A percentile compares a stretch with the other conserved stretches of the same genome.
These are phyloP conservation scores for Pogona vitticeps DNA, from an alignment of 2,113 vertebrate species.

Conservation along the genomic window DNA sequence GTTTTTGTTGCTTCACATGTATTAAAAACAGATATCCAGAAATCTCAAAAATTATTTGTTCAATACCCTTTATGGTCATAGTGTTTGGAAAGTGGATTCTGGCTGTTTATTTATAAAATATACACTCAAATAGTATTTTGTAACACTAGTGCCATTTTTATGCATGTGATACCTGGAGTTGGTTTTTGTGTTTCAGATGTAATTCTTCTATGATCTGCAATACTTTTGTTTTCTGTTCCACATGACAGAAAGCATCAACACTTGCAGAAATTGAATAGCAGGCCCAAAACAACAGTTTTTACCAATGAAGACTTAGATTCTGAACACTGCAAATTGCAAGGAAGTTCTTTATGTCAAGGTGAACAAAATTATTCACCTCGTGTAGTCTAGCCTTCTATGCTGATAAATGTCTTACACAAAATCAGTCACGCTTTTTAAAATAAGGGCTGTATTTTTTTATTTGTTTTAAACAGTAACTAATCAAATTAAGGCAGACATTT, in stretches of 20 bases:
- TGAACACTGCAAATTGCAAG: too few relatives aligned
- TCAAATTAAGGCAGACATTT: not conserved
- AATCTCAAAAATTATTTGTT: not conserved
- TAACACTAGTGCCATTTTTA: not conserved
- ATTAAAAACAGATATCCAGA: not conserved
- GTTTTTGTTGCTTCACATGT: not conserved
- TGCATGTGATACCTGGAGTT: not conserved
- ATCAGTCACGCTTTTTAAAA: not conserved
- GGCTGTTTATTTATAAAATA: not conserved
- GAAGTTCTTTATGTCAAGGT: not conserved
- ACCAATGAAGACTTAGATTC: not conserved
- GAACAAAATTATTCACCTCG: not conserved
- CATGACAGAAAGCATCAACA: not conserved
- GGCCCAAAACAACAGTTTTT: not conserved
- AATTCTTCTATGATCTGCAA: not conserved
- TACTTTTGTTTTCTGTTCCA: not conserved
- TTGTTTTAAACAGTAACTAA: not conserved
- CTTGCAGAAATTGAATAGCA: not conserved
- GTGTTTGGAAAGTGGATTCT: not conserved
- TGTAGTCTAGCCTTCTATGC: not conserved
- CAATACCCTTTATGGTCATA: not conserved
- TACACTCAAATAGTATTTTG: not conserved
- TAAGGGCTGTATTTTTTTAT: not conserved
- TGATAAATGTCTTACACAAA: too few relatives aligned
- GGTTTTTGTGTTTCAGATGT: not conserved